Evolutionary conservation across 1,140 invertebrate species (phyloP).

Genomic region (Bemisia tabaci): DNA sequence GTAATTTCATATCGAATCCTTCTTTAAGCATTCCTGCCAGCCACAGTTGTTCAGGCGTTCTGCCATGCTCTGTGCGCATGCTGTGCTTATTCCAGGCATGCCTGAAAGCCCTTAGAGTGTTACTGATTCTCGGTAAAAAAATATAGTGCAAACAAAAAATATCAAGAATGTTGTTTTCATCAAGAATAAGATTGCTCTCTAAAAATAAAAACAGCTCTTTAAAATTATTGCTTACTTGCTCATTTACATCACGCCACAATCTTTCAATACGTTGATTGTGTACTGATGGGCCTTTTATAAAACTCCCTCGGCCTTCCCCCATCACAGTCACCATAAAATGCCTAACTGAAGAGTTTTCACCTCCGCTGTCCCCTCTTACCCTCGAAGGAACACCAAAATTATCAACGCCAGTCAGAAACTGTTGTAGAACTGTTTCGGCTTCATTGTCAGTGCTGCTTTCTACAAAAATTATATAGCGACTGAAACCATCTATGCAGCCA

Average conservation of each 20-base stretch:
- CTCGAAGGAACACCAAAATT: background rate
- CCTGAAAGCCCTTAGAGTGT: background rate
- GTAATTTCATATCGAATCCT: background rate
- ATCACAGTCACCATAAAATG: background rate
- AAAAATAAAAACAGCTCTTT: background rate
- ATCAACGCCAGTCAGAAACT: background rate
- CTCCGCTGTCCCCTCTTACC: background rate
- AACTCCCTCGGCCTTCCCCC: background rate
- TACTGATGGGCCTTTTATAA: background rate
- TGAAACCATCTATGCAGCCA: background rate
- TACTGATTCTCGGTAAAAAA: background rate
- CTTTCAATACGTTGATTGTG: background rate
- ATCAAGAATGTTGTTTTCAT: background rate
- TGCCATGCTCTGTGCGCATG: background rate
- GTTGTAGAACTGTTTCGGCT: background rate
- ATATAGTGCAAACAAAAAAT: background rate
- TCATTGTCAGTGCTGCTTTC: background rate
- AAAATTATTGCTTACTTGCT: background rate
- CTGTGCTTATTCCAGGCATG: background rate
- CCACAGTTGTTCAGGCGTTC: background rate
- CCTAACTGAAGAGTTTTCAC: background rate
- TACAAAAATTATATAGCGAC: background rate
- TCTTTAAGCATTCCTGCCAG: background rate
- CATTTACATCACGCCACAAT: background rate
- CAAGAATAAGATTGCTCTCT: background rate